Evolutionary conservation across 2,888 invertebrate genomes (phyloP), one percentile per base, ranked within the genome.

Genomic region (Caenorhabditis auriculariae): DNA sequence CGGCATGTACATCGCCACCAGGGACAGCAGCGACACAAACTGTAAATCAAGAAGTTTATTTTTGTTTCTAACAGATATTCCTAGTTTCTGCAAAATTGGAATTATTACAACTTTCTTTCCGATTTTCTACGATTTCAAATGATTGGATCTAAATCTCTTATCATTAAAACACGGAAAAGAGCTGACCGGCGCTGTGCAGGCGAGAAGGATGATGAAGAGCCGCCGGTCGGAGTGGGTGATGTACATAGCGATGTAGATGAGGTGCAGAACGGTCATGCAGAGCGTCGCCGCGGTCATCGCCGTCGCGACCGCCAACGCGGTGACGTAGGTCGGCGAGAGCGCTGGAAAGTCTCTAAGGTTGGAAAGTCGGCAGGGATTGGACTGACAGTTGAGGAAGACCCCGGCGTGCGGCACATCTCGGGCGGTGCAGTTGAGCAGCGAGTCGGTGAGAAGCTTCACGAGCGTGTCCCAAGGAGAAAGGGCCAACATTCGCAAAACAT

Each of bases 1-100:
- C 19, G 78, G 78, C 75, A 77, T 77, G 55, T 73, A 78, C 74
- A 77, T 70, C 15, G 78, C 63, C 5, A 71, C 66, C 17, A 78
- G 64, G 4, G 77, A 67, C 15, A 75, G 61, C 5, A 65, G 37
- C 3, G 76, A 76, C 26, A 78, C 74, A 43, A 78, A 72, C 61
- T 72, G 61, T 49, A 71, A 49, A 39, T 27, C n/a, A 4, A 17
- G 9, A 1, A 3, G n/a, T n/a, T n/a, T n/a, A n/a, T n/a, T n/a
- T n/a, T n/a, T n/a, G n/a, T n/a, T 51, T 27, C 24, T 47, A 17
- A 41, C 12, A 41, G 17, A 41, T 17, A n/a, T n/a, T n/a, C n/a
- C n/a, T 17, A 41, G n/a, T 41, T 41, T 41, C 21, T 9, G 9
- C 9, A 41, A 41, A 41, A 41, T 15, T 15, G 21, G 17, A n/a